phyloP scores from a whole-genome alignment of 2,888 invertebrate genomes.

The Machimus rusticus region DNA sequence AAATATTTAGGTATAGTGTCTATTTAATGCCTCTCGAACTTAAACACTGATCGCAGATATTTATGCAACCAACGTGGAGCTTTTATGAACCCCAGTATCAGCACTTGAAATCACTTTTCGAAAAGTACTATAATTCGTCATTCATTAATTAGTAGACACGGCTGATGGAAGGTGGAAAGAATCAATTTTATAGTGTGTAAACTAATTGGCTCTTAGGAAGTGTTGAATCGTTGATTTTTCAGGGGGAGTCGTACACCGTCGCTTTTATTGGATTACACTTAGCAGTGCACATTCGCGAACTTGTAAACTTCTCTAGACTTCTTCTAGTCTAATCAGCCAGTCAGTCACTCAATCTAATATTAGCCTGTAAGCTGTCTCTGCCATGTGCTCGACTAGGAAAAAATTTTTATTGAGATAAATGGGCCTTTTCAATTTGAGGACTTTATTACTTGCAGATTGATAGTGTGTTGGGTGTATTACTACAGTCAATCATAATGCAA shows the following conservation, averaged over 20 bases:
- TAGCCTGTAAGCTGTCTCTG: not conserved
- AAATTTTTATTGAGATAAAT: not conserved
- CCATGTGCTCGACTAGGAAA: not conserved
- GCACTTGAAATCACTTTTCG: not conserved
- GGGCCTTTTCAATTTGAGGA: not conserved
- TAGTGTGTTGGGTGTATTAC: not conserved
- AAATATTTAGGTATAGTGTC: not conserved
- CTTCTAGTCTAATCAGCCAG: not conserved
- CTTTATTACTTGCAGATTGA: not conserved
- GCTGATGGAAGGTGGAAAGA: not conserved
- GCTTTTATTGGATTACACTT: not conserved
- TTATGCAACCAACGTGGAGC: not conserved
- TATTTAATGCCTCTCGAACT: not conserved
- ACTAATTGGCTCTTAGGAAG: not conserved
- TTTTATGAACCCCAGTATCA: not conserved
- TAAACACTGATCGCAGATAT: not conserved
- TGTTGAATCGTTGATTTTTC: not conserved
- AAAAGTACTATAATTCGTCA: not conserved
- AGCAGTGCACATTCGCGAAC: not conserved
- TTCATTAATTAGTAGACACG: not conserved
- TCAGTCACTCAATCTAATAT: not conserved
- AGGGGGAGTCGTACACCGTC: not conserved
- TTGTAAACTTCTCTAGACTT: not conserved
- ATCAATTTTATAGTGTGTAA: not conserved
- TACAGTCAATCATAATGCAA: not conserved